phyloP scores from a whole-genome alignment of 1,140 invertebrate species.

The Hycleus cichorii region DNA sequence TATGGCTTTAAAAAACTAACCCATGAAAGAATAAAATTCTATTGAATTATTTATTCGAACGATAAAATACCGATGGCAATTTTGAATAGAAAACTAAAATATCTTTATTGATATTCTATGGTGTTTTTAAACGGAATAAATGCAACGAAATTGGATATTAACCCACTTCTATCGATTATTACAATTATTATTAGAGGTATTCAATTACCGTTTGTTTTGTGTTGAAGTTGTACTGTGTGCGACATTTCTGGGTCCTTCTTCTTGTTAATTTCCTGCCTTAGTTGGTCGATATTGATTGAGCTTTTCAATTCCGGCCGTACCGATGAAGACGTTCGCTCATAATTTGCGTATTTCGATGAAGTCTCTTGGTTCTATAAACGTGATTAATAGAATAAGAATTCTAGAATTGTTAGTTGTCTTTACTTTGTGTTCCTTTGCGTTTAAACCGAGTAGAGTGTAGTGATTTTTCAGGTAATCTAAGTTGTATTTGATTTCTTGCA shows the following conservation, averaged over 20 bases:
- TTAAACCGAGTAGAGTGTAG: slow-evolving; percentile 47
- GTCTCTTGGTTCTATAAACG: slow-evolving; percentile 1
- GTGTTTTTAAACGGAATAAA: too few species aligned
- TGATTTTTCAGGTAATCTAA: slow-evolving; percentile 58
- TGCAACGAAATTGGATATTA: too few species aligned
- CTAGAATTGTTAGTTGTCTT: too few species aligned
- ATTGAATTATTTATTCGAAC: too few species aligned
- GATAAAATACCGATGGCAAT: too few species aligned
- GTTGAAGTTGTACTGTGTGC: background rate
- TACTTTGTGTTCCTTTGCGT: slow-evolving; percentile 19
- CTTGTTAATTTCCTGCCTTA: slow-evolving; percentile 18
- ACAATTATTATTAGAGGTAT: background rate
- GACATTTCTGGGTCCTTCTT: slow-evolving; percentile 10
- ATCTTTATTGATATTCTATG: too few species aligned
- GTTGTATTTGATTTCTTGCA: slow-evolving; percentile 64
- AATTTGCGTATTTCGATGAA: background rate
- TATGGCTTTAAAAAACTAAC: too few species aligned
- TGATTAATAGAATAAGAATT: background rate
- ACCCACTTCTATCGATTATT: too few species aligned
- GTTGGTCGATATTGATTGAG: slow-evolving; percentile 17
- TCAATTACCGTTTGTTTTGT: slow-evolving; percentile 4
- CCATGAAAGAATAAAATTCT: too few species aligned
- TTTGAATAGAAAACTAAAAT: too few species aligned
- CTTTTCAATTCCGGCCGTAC: slow-evolving; percentile 18
- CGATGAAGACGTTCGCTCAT: background rate